phyloP scores from a whole-genome alignment of 2,888 invertebrate genomes.

The Allygus modestus region DNA sequence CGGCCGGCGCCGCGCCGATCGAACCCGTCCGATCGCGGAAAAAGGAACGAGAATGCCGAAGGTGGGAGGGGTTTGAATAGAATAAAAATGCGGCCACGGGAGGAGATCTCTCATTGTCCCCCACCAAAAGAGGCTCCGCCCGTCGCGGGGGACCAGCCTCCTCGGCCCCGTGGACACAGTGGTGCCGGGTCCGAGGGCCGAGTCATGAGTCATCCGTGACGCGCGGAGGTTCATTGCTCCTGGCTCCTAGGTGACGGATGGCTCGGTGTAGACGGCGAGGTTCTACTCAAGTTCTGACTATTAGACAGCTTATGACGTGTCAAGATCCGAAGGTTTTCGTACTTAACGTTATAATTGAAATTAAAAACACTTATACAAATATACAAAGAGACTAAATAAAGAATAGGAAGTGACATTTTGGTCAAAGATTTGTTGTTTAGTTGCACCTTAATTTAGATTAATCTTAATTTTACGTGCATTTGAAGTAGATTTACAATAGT shows the following conservation, averaged over 20 bases:
- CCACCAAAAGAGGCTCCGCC: conserved; percentile 67
- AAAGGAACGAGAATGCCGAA: conserved; percentile 51
- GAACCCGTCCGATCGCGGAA: conserved; percentile 6
- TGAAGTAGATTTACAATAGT: too few species aligned
- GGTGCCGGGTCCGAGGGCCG: too few species aligned
- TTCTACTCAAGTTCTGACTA: too few species aligned
- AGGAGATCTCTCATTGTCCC: conserved; percentile 62
- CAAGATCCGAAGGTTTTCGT: too few species aligned
- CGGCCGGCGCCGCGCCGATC: background rate
- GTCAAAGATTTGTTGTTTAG: too few species aligned
- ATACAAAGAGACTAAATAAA: too few species aligned
- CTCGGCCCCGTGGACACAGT: conserved; percentile 74
- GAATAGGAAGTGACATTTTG: too few species aligned
- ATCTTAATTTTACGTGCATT: too few species aligned
- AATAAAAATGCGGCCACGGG: conserved; percentile 68
- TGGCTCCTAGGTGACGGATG: background rate
- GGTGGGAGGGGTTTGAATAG: conserved; percentile 67
- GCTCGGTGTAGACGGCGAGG: background rate
- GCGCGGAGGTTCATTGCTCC: background rate
- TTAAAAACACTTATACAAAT: too few species aligned
- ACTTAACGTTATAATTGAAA: too few species aligned
- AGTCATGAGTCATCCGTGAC: conserved; percentile 61
- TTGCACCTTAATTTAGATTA: too few species aligned
- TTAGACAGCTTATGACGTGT: too few species aligned
- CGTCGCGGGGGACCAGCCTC: conserved; percentile 73